These are phyloP conservation scores for Helicoverpa assulta DNA, from an alignment of 2,888 invertebrate genomes.

Conservation along the genomic window DNA sequence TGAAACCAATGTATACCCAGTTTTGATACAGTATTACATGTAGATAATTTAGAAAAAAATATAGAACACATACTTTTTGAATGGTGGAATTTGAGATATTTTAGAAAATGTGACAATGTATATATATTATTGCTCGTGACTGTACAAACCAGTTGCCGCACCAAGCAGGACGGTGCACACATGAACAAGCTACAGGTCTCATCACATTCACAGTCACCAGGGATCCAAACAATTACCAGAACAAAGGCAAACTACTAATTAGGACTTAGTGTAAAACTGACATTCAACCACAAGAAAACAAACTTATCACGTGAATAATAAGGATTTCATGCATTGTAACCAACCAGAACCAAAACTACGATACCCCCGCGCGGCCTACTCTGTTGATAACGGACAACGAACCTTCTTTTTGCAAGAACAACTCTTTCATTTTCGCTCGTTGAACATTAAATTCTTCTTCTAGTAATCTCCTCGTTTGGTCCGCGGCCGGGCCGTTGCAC, in stretches of 20 bases:
- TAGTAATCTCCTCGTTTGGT: constrained; percentile 87
- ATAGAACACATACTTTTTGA: no score
- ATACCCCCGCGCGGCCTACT: constrained; percentile 60
- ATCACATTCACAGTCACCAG: constrained; percentile 21
- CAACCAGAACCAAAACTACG: constrained; percentile 58
- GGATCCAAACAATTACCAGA: constrained; percentile 22
- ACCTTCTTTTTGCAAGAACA: constrained; percentile 98
- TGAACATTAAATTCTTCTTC: constrained; percentile 97
- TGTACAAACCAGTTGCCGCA: constrained; percentile 30
- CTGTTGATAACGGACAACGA: constrained; percentile 70
- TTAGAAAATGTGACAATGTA: no score
- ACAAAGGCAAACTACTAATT: constrained; percentile 40
- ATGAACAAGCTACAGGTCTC: constrained; percentile 25
- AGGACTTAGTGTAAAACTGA: constrained; percentile 13
- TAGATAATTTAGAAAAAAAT: no score
- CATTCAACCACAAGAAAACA: constrained; percentile 40
- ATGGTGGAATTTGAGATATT: no score
- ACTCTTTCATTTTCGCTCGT: constrained; percentile 97
- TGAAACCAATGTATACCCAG: no score
- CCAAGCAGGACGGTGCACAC: constrained; percentile 18
- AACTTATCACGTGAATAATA: constrained; percentile 38
- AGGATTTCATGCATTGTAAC: constrained; percentile 55
- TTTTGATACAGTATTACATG: no score
- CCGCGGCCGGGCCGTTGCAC: constrained; percentile 71
- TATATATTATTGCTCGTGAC: no score